A percentile compares a stretch with the other conserved stretches of the same genome.
Evolutionary conservation across 2,113 vertebrate genomes (phyloP).

Genomic region (Hyperoodon ampullatus): DNA sequence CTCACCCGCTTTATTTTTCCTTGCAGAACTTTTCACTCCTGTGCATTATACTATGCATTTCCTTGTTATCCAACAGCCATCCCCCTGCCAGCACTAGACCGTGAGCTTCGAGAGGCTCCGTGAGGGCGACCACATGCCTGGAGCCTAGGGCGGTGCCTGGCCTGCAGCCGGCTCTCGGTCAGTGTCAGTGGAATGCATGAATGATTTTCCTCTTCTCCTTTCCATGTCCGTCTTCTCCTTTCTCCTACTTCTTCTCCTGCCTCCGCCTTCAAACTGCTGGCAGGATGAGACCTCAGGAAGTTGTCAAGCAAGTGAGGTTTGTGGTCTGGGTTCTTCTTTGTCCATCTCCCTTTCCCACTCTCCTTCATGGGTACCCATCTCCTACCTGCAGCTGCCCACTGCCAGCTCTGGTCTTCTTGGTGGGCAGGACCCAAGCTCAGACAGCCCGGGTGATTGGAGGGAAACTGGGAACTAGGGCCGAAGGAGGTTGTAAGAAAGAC

Average conservation of each 20-base stretch:
- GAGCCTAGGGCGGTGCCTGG: not conserved
- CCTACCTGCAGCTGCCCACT: not conserved
- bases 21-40: not conserved
- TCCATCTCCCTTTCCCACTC: not conserved
- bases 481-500: not conserved
- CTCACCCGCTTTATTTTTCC: not conserved
- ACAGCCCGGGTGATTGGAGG: not conserved
- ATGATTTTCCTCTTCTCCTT: not conserved
- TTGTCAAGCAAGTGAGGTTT: not conserved
- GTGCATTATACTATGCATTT: not conserved
- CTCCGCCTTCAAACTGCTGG: not conserved
- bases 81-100: not conserved
- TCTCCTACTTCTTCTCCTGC: not conserved
- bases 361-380: not conserved
- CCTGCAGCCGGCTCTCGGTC: too few species aligned
- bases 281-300: not conserved
- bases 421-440: not conserved
- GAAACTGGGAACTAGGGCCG: not conserved
- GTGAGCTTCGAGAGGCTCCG: not conserved
- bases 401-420: not conserved
- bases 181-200: not conserved
- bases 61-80: not conserved
- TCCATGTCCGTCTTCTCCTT: not conserved
- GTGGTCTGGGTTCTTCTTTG: not conserved
- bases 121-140: not conserved